These are phyloP conservation scores for Meloidogyne hapla DNA, from an alignment of 1,140 invertebrate genomes.

Conservation along the genomic window DNA sequence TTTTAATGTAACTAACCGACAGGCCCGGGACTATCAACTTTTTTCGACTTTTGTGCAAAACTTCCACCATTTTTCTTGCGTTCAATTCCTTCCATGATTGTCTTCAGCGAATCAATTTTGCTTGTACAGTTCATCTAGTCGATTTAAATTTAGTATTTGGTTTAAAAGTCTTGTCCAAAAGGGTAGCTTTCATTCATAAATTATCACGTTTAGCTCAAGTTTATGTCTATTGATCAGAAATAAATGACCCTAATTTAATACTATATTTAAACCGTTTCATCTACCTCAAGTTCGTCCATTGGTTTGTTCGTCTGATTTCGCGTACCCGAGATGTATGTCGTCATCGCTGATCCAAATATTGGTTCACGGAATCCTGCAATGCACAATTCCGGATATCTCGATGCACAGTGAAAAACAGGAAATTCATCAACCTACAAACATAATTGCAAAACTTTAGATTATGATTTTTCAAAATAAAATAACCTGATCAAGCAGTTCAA, in stretches of 20 bases:
- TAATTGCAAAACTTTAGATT: too few relatives aligned
- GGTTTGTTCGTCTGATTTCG: neutral
- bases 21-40: neutral
- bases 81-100: neutral
- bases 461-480: too few relatives aligned
- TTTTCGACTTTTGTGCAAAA: neutral
- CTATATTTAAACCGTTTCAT: neutral
- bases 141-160: too few relatives aligned
- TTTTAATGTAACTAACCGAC: neutral
- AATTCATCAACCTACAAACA: neutral
- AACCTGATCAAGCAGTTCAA: neutral
- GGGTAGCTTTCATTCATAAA: too few relatives aligned
- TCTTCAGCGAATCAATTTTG: neutral
- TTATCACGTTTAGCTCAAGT: too few relatives aligned
- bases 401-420: constrained; percentile 8
- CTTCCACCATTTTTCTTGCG: neutral
- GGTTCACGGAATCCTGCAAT: neutral
- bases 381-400: constrained; percentile 14
- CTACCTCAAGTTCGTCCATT: neutral
- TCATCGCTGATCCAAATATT: neutral
- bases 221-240: too few relatives aligned
- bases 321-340: neutral
- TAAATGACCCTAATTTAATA: too few relatives aligned
- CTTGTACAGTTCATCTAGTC: too few relatives aligned
- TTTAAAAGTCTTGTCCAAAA: too few relatives aligned